A percentile compares a stretch with the other conserved stretches of the same genome.
Conservation (phyloP, 92 coral and sea anemone genomes). For the Heteractis magnifica region DNA sequence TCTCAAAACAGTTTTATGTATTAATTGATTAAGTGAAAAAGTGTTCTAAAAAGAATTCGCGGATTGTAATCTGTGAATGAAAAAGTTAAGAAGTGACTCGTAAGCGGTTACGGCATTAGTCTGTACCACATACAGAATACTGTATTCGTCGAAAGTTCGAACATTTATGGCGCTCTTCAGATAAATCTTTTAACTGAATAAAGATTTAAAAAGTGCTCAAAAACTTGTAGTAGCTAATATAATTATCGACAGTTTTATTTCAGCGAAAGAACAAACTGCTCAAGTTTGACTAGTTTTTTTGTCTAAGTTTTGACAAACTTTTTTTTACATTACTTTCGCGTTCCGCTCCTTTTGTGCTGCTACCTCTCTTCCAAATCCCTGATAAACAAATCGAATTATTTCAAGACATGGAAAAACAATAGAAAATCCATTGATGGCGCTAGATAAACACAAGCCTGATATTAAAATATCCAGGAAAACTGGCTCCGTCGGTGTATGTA, state of each 20-base stretch:
- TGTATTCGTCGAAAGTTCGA: no score
- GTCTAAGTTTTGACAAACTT: background rate
- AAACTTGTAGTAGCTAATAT: no score
- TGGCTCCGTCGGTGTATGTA: background rate
- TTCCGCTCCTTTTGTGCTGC: background rate
- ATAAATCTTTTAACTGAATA: no score
- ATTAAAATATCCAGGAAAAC: background rate
- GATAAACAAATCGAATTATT: background rate
- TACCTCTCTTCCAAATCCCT: background rate
- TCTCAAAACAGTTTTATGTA: background rate
- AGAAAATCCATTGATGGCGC: background rate
- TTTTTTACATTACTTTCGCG: background rate
- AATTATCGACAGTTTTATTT: background rate
- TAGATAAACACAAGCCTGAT: background rate
- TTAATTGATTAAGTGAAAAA: constrained; percentile 9
- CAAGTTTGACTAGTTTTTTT: background rate
- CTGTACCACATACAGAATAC: no score
- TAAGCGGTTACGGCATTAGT: no score
- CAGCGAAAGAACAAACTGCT: background rate
- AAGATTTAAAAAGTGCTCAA: no score
- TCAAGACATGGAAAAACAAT: background rate
- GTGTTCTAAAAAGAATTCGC: background rate
- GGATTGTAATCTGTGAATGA: no score
- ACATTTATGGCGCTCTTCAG: no score
- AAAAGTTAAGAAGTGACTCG: no score